Evolutionary conservation across 2,113 vertebrate species (phyloP), one percentile per base, ranked within the genome.

Genomic region (Anguilla japonica): DNA sequence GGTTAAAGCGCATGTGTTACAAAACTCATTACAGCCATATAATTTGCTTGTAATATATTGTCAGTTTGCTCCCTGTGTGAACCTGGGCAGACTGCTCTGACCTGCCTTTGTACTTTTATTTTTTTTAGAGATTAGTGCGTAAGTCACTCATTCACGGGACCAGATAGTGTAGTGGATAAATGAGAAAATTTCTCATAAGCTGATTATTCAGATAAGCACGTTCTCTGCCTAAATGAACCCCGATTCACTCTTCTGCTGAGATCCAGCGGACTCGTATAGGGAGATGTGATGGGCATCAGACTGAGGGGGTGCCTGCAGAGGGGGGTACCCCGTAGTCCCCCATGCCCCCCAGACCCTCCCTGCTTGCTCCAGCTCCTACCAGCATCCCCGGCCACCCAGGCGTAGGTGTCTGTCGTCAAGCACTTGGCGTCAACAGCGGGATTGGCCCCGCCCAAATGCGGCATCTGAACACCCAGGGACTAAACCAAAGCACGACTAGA

Each of bases 401-500:
- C 50, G 9, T 81, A 26, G n/a, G 43, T 82, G 81, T 82, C 81
- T 82, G 81, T 82, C 79, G 79, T 80, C 79, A 41, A 41, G 60
- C 13, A 82, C 40, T 53, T 87, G 93, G 80, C 90, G 89, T 87
- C 83, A 50, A 89, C 90, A 83, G 71, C 26, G n/a, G 71, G 87
- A 81, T 34, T 87, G 87, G 88, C 90, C 89, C 87, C 89, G 87
- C 92, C 91, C 92, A 90, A 90, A 93, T 88, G 88, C 87, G 87
- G 78, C 90, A 83, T 88, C 88, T 85, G 89, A 92, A 90, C 84
- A 82, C n/a, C 39, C 41, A 50, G 46, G 43, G 82, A 50, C 84
- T 86, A 26, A 83, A n/a, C 89, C 93, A 92, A 92, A 94, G 93
- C 89, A 91, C 92, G 92, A 94, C 87, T 90, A 91, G 89, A 91